Evolutionary conservation across 35 echinoderm and acorn worm genomes (phyloP), one percentile per base, ranked within the genome.

Genomic region (Heliocidaris tuberculata): DNA sequence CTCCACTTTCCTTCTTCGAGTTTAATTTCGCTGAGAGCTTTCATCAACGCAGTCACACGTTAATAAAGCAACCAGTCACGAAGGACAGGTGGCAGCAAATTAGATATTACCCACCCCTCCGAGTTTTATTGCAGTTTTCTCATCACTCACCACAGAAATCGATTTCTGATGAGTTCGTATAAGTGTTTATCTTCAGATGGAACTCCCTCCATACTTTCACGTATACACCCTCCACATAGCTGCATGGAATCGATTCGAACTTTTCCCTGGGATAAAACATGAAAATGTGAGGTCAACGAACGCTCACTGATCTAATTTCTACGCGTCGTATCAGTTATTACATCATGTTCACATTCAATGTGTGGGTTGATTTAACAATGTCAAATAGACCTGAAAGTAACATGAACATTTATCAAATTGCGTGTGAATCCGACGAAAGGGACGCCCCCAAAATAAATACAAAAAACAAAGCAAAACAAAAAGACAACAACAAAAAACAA

Each of bases 11-110:
- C 27, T 78, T 78, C 65, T 78, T 24, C 65, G 21, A 78, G 65
- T 78, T 78, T 78, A 78, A 78, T 78, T 78, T 78, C 65, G 65
- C 65, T 78, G 65, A 78, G 65, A 78, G 65, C 65, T 78, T 78
- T 78, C 65, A 78, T 78, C 65, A 78, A 78, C 65, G 4, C 65
- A 78, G 17, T 24, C 65, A 78, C 65, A 78, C 65, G 65, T 78
- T 78, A 78, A 78, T 78, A 78, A 78, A 78, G 65, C 27, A 19
- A 78, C 21, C 65, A 78, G 65, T 78, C 65, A 78, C 21, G 27
- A 7, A 78, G 27, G 65, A n/a, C 65, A 78, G 65, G 65, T 78
- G 65, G 65, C 65, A 78, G 65, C 65, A 78, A 78, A 78, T 78
- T 78, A 78, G 65, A 78, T 78, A 78, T 78, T 78, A 78, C 65